Conservation (phyloP, 2,797 vertebrate species). For the Enteromius paludinosus region DNA sequence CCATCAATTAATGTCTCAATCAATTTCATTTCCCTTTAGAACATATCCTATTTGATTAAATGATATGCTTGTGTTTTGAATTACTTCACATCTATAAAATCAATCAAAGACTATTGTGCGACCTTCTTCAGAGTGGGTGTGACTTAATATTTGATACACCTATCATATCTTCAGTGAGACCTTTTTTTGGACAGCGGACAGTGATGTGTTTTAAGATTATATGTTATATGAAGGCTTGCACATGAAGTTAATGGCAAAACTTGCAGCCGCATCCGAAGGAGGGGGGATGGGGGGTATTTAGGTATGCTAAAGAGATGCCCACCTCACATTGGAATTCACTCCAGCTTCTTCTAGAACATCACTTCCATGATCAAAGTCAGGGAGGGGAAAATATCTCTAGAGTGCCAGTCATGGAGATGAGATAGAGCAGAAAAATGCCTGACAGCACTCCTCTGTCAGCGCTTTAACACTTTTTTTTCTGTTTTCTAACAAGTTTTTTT, state of each 20-base stretch:
- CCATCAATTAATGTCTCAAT: not conserved
- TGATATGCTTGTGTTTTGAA: not conserved
- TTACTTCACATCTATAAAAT: conserved; percentile 19
- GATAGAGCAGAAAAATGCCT: conserved; percentile 43
- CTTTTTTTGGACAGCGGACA: not conserved
- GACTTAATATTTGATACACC: not conserved
- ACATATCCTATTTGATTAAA: not conserved
- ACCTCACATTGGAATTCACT: conserved; percentile 34
- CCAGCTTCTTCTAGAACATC: conserved; percentile 20
- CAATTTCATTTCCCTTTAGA: not conserved
- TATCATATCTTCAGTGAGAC: not conserved
- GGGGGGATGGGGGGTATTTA: not conserved
- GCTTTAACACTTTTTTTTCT: conserved; percentile 77
- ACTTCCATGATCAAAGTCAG: conserved; percentile 48
- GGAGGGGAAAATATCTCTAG: conserved; percentile 29
- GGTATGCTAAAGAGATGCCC: conserved; percentile 22
- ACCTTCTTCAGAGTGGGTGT: not conserved
- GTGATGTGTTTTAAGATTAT: not conserved
- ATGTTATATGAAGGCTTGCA: not conserved
- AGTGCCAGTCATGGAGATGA: conserved; percentile 45
- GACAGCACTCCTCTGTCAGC: conserved; percentile 71
- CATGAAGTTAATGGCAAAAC: not conserved
- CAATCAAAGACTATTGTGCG: conserved; percentile 5
- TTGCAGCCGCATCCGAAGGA: not conserved
- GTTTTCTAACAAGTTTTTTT: conserved; percentile 79